Percentiles rank a stretch among this genome's conserved stretches.
Evolutionary conservation across 2,113 vertebrate species (phyloP).

Genomic region (Puntigrus tetrazona): DNA sequence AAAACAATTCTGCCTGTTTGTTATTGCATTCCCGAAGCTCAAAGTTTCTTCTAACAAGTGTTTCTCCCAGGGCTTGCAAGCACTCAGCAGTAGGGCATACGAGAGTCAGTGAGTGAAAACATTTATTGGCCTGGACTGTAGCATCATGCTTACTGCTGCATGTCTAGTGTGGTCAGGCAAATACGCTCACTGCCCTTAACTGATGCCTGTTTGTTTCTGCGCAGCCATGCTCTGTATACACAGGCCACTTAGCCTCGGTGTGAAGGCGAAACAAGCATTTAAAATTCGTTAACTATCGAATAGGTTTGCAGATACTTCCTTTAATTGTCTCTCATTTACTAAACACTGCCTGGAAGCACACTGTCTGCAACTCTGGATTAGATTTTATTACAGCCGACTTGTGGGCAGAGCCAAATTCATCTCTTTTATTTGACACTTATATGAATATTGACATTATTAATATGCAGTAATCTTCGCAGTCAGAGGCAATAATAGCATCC

Average conservation of each 20-base stretch:
- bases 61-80: constrained; percentile 8
- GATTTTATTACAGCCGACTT: constrained; percentile 25
- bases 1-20: constrained; percentile 32
- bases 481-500: constrained; percentile 16
- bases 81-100: background rate
- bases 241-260: background rate
- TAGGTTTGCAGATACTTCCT: constrained; percentile 8
- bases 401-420: constrained; percentile 29
- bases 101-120: constrained; percentile 6
- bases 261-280: constrained; percentile 21
- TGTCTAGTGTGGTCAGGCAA: background rate
- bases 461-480: constrained; percentile 30
- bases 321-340: constrained; percentile 29
- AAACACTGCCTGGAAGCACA: background rate
- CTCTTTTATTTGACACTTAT: constrained; percentile 37
- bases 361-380: constrained; percentile 6
- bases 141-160: background rate
- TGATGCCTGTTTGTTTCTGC: background rate
- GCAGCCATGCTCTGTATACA: background rate
- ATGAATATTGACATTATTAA: constrained; percentile 38
- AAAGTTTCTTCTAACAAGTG: constrained; percentile 17
- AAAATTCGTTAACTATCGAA: constrained; percentile 2
- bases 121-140: background rate
- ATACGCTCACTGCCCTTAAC: background rate
- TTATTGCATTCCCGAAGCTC: constrained; percentile 42